Evolutionary conservation across 2,797 vertebrate species (phyloP).

Genomic region (Gymnoscopelus braueri): DNA sequence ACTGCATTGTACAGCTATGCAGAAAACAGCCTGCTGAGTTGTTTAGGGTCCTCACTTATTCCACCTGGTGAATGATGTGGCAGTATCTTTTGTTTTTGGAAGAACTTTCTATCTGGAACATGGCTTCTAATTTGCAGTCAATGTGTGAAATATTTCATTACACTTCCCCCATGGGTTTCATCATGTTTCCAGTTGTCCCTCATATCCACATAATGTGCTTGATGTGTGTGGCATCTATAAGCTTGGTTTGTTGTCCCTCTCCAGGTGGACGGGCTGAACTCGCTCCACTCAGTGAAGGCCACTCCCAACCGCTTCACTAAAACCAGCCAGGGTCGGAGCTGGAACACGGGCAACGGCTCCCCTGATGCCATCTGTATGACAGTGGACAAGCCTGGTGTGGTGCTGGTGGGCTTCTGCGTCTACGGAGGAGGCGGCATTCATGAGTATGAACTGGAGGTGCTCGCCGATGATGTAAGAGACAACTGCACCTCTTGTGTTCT

Average conservation of each 20-base stretch:
- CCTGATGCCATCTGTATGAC: slow-evolving; percentile 98
- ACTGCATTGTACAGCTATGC: background rate
- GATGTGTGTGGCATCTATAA: slow-evolving; percentile 1
- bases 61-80: slow-evolving; percentile 23
- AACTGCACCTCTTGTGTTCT: no score
- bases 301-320: slow-evolving; percentile 97
- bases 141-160: background rate
- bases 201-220: background rate
- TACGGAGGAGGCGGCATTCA: slow-evolving; percentile 99
- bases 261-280: slow-evolving; percentile 95
- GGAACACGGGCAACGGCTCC: slow-evolving; percentile 99
- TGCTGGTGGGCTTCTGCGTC: slow-evolving; percentile 97
- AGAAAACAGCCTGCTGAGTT: background rate
- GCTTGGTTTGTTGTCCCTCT: slow-evolving; percentile 9
- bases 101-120: background rate
- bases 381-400: slow-evolving; percentile 94
- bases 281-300: slow-evolving; percentile 95
- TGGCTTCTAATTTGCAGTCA: background rate
- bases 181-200: background rate
- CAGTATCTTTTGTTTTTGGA: background rate
- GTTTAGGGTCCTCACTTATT: slow-evolving; percentile 9
- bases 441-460: slow-evolving; percentile 96
- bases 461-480: slow-evolving; percentile 95
- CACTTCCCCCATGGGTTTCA: background rate
- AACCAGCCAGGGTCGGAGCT: slow-evolving; percentile 98